Evolutionary conservation across 1,140 invertebrate genomes (phyloP).

Genomic region (Drosophila saltans): DNA sequence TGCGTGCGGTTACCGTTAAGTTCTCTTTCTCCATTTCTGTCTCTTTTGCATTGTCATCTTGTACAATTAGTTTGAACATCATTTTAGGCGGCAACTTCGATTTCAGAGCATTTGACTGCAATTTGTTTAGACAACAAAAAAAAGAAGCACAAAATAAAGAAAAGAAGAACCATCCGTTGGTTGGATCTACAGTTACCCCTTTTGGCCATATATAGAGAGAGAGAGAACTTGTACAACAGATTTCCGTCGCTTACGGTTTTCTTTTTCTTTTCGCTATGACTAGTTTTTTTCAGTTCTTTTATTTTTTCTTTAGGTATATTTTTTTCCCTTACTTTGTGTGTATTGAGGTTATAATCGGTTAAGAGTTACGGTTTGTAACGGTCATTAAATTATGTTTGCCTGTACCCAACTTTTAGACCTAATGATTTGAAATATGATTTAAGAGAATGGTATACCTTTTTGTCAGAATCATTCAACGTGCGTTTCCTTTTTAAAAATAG

Average conservation of each 20-base stretch:
- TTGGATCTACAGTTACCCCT: slow-evolving; percentile 58
- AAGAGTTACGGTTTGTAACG: slow-evolving; percentile 7
- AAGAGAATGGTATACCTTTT: background rate
- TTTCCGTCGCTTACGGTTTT: slow-evolving; percentile 61
- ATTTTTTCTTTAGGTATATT: slow-evolving; percentile 17
- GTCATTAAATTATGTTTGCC: background rate
- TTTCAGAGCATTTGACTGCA: slow-evolving; percentile 47
- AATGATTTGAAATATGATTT: too few relatives aligned
- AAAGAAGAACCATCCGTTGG: slow-evolving; percentile 51
- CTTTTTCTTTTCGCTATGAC: slow-evolving; percentile 2
- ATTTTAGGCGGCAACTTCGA: slow-evolving; percentile 30
- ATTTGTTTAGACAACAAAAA: slow-evolving; percentile 49
- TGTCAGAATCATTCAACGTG: too few relatives aligned
- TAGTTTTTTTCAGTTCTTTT: slow-evolving; percentile 7
- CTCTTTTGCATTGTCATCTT: slow-evolving; percentile 72
- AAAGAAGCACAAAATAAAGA: slow-evolving; percentile 44
- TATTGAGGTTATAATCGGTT: slow-evolving; percentile 27
- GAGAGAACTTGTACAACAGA: slow-evolving; percentile 24
- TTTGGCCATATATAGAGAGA: slow-evolving; percentile 51
- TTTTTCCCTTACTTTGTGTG: background rate
- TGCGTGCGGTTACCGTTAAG: slow-evolving; percentile 70
- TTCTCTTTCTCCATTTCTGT: slow-evolving; percentile 18
- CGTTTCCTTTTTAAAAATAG: too few relatives aligned
- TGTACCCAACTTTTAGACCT: background rate
- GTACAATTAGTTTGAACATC: slow-evolving; percentile 64